Evolutionary conservation across 2,888 invertebrate species (phyloP).

Genomic region (Tetropium fuscum): DNA sequence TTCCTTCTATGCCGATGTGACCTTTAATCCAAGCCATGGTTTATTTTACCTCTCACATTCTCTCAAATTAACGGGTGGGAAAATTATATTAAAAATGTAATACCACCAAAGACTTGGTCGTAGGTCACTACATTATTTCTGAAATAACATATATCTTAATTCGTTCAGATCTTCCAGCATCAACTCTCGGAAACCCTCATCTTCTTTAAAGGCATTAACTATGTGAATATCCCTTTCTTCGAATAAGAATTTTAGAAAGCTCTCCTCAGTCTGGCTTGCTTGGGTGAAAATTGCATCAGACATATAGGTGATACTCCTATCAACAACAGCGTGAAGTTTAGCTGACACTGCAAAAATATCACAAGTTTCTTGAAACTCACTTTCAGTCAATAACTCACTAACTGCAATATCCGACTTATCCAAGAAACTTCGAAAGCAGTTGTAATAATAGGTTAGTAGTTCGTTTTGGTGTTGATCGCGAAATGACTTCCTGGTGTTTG

Average conservation of each 20-base stretch:
- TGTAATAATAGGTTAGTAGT: slow-evolving; percentile 54
- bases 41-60: too few species aligned
- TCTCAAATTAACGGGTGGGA: too few species aligned
- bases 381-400: slow-evolving; percentile 38
- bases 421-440: slow-evolving; percentile 41
- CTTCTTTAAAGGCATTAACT: slow-evolving; percentile 40
- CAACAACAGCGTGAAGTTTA: slow-evolving; percentile 51
- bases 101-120: too few species aligned
- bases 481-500: slow-evolving; percentile 52
- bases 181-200: slow-evolving; percentile 49
- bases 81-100: too few species aligned
- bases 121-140: background rate
- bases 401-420: slow-evolving; percentile 34
- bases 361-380: slow-evolving; percentile 44
- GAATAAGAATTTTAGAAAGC: slow-evolving; percentile 49
- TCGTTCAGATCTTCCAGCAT: slow-evolving; percentile 55
- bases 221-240: slow-evolving; percentile 51
- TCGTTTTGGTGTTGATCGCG: slow-evolving; percentile 46
- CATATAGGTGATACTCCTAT: slow-evolving; percentile 51
- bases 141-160: slow-evolving; percentile 48
- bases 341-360: slow-evolving; percentile 34
- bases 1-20: too few species aligned
- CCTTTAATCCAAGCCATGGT: too few species aligned
- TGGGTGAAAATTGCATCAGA: slow-evolving; percentile 42
- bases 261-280: slow-evolving; percentile 44